Evolutionary conservation across 2,888 invertebrate genomes (phyloP), one percentile per base, ranked within the genome.

Genomic region (Omphaloscelis lunosa): DNA sequence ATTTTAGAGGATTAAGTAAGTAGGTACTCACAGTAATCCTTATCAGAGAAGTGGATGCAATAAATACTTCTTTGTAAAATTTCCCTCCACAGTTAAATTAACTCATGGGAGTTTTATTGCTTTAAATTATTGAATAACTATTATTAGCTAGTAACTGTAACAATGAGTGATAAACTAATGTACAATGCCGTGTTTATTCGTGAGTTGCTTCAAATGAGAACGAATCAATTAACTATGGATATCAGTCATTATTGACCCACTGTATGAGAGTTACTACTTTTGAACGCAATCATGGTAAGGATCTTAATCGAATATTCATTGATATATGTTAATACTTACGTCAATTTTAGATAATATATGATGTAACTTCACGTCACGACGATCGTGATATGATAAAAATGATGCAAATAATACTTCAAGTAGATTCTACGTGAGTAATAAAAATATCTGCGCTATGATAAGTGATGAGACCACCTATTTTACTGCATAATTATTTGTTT

Each of bases 381-480:
- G 15, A 20, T 71, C 59, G 59, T 71, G 84, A 72, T 56, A 61
- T 66, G 83, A 82, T 77, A 74, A 79, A 72, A 70, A 80, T 15
- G 0, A 72, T 65, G 68, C 56, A 85, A 85, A 86, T 74, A 84
- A 73, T 69, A 59, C 29, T 62, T 23, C 67, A 27, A 74, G 23
- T 17, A 27, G 17, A 20, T 39, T 48, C 62, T 81, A 71, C 59
- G 56, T 65, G 39, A 74, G 70, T 15, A 20, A 41, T 34, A 70
- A 81, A 73, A 68, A 68, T 70, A 73, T 65, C 45, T 63, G n/a
- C 2, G 41, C 48, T 41, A n/a, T 56, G 39, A 56, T 58, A 48
- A 27, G 17, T 56, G 76, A 48, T 61, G 70, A 39, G 23, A 51
- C 61, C 5, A 39, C n/a, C n/a, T 72, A 29, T 20, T 53, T 11